Percentiles rank a stretch among this genome's conserved stretches.
Evolutionary conservation across 2,113 vertebrate species (phyloP).

Genomic region (Rhipidura dahli): DNA sequence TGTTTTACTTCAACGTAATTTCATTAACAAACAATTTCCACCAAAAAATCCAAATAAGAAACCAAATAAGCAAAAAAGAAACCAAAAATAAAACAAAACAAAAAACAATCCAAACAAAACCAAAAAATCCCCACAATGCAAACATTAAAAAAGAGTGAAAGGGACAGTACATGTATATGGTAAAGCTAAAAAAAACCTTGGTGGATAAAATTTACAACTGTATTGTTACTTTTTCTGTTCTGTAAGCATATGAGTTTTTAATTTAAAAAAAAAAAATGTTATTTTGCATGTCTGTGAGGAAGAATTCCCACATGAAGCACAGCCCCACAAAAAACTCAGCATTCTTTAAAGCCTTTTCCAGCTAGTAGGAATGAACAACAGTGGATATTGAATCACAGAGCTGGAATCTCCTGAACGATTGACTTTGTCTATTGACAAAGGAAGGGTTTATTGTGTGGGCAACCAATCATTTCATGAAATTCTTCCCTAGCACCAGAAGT

Average conservation of each 20-base stretch:
- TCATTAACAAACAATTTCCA: not conserved
- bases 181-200: not conserved
- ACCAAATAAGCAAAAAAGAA: not conserved
- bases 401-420: not conserved
- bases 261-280: accelerated
- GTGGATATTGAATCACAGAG: not conserved
- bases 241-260: not conserved
- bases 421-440: not conserved
- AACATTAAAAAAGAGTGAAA: not conserved
- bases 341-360: not conserved
- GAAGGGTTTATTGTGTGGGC: not conserved
- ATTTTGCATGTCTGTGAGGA: not conserved
- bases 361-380: not conserved
- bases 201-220: not conserved
- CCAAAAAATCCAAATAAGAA: not conserved
- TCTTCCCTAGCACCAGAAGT: not conserved
- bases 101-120: not conserved
- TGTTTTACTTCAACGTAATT: not conserved
- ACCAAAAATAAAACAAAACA: not conserved
- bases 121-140: too few relatives aligned
- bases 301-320: not conserved
- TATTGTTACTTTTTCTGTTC: not conserved
- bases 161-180: not conserved
- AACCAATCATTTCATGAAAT: not conserved
- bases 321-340: not conserved